Evolutionary conservation across 1,140 invertebrate genomes (phyloP).

Genomic region (Drosophila takahashii): DNA sequence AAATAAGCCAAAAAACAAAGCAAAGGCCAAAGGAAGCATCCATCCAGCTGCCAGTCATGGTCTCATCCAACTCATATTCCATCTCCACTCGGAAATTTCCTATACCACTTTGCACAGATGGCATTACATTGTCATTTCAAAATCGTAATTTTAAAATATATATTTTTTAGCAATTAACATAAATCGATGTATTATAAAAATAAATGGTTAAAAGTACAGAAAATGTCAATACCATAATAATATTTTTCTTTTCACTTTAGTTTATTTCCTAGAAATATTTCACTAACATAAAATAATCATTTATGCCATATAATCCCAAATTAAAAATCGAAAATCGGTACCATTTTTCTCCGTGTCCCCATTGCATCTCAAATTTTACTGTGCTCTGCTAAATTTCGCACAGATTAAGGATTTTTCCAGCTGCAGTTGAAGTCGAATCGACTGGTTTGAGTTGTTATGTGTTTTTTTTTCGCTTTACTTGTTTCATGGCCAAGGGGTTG

Average conservation of each 20-base stretch:
- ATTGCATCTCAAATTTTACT: conserved; percentile 16
- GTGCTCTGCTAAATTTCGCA: conserved; percentile 40
- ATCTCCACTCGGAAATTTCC: neutral
- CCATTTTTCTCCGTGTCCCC: neutral
- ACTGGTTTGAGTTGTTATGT: conserved; percentile 35
- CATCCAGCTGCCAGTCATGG: conserved; percentile 28
- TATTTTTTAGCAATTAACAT: no score
- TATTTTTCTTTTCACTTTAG: no score
- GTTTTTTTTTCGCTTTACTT: conserved; percentile 17
- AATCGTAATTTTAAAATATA: no score
- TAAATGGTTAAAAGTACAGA: no score
- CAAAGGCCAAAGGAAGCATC: conserved; percentile 27
- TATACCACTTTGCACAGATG: neutral
- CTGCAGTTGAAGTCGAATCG: conserved; percentile 33
- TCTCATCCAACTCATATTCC: conserved; percentile 8
- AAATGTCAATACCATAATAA: no score
- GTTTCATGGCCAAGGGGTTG: conserved; percentile 14
- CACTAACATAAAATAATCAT: no score
- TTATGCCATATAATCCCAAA: neutral
- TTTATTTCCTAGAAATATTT: no score
- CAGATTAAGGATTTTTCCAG: conserved; percentile 67
- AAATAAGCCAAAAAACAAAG: conserved; percentile 62
- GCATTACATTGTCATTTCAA: neutral
- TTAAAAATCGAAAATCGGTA: neutral
- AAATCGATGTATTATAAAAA: no score